These are phyloP conservation scores for Apus apus DNA, from an alignment of 2,113 vertebrate species.

Conservation along the genomic window DNA sequence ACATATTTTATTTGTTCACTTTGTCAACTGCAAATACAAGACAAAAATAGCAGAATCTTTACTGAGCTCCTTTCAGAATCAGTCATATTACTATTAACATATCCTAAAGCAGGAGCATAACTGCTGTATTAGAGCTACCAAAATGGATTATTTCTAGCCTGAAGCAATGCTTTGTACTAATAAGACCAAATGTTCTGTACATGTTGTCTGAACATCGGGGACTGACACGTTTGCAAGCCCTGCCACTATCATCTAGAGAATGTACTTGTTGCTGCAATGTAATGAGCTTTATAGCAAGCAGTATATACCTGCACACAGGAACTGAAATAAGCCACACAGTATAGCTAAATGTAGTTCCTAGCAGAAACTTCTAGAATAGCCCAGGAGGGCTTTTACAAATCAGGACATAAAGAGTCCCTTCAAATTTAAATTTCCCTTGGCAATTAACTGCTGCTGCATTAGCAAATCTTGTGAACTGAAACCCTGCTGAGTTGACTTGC, in stretches of 20 bases:
- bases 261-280: background rate
- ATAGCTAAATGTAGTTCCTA: conserved; percentile 4
- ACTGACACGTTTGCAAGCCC: conserved; percentile 26
- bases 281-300: background rate
- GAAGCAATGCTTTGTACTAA: conserved; percentile 11
- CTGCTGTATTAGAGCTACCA: conserved; percentile 6
- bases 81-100: background rate
- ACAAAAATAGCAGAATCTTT: background rate
- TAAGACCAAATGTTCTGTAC: conserved; percentile 4
- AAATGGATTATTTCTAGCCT: conserved; percentile 9
- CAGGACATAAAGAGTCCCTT: conserved; percentile 39
- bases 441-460: conserved; percentile 6
- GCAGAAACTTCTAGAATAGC: conserved; percentile 50
- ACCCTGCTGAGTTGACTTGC: background rate
- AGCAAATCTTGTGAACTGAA: conserved; percentile 47
- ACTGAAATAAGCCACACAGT: background rate
- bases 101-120: background rate
- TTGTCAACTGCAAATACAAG: background rate
- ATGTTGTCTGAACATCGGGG: background rate
- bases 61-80: background rate
- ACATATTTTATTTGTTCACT: background rate
- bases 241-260: background rate
- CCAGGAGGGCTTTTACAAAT: conserved; percentile 42
- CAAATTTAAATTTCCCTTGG: conserved; percentile 58
- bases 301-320: background rate